Conservation (phyloP, 2,888 invertebrate species). For the Leptothorax acervorum region DNA sequence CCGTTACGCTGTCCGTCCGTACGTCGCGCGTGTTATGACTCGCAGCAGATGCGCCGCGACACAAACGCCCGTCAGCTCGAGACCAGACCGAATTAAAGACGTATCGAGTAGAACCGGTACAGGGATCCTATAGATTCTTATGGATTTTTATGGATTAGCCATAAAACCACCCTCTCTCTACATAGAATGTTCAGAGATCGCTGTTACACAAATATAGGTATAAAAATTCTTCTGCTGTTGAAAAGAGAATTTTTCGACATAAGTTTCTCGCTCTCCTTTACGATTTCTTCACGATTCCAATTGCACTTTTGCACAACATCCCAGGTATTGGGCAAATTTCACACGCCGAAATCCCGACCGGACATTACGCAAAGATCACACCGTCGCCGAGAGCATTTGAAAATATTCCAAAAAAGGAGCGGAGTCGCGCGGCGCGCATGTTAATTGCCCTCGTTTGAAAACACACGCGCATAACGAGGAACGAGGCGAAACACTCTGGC, state of each 20-base stretch:
- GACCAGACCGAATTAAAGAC: constrained; percentile 28
- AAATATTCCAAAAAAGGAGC: constrained; percentile 8
- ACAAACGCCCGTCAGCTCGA: constrained; percentile 32
- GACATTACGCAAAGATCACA: neutral
- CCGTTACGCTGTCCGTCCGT: constrained; percentile 66
- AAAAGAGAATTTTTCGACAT: neutral
- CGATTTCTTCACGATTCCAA: neutral
- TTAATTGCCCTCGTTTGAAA: constrained; percentile 44
- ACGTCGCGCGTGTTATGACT: constrained; percentile 64
- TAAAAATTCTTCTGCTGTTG: neutral
- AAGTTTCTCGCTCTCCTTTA: neutral
- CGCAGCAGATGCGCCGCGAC: constrained; percentile 41
- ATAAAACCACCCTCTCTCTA: neutral
- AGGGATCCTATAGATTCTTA: neutral
- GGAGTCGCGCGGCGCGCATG: constrained; percentile 29
- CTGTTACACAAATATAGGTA: neutral
- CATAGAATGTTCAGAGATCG: neutral
- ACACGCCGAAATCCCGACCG: neutral
- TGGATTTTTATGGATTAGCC: neutral
- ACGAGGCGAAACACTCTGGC: neutral
- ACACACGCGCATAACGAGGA: constrained; percentile 22
- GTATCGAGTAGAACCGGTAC: neutral
- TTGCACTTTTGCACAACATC: neutral
- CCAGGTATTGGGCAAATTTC: neutral
- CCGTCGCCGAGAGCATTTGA: neutral